These are phyloP conservation scores for Austrofundulus limnaeus DNA, from an alignment of 2,113 vertebrate species.

Conservation along the genomic window DNA sequence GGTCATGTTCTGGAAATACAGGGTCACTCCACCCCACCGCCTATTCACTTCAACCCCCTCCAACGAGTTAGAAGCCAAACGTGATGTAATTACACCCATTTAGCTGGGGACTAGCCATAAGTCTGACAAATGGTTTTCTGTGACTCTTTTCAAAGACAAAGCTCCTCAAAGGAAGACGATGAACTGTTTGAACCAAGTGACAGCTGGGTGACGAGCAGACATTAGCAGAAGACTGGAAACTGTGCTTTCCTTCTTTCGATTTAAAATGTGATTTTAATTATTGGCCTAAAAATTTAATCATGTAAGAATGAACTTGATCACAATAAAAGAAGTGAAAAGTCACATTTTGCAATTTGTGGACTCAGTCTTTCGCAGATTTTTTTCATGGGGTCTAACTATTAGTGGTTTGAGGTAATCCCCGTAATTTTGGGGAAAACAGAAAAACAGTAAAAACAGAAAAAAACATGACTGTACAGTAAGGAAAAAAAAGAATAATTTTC, in stretches of 20 bases:
- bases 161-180: slow-evolving; percentile 44
- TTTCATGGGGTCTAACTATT: too few relatives aligned
- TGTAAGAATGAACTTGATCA: too few relatives aligned
- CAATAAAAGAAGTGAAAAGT: too few relatives aligned
- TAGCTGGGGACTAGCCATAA: slow-evolving; percentile 40
- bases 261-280: slow-evolving; percentile 1
- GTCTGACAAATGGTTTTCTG: slow-evolving; percentile 58
- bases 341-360: too few relatives aligned
- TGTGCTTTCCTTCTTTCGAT: not conserved
- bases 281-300: not conserved
- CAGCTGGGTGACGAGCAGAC: slow-evolving; percentile 44
- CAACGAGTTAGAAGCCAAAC: slow-evolving; percentile 60
- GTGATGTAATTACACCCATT: slow-evolving; percentile 76
- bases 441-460: too few relatives aligned
- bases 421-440: too few relatives aligned
- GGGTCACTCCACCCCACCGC: slow-evolving; percentile 56
- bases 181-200: slow-evolving; percentile 51
- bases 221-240: slow-evolving; percentile 26
- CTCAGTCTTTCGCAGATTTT: too few relatives aligned
- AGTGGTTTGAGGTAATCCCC: too few relatives aligned
- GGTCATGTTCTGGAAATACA: slow-evolving; percentile 72
- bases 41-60: slow-evolving; percentile 50
- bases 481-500: too few relatives aligned
- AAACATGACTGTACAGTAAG: too few relatives aligned
- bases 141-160: slow-evolving; percentile 41